Percentiles rank a stretch among this genome's conserved stretches.
These are phyloP conservation scores for Orchesellides sinensis DNA, from an alignment of 2,888 invertebrate species.

Conservation along the genomic window DNA sequence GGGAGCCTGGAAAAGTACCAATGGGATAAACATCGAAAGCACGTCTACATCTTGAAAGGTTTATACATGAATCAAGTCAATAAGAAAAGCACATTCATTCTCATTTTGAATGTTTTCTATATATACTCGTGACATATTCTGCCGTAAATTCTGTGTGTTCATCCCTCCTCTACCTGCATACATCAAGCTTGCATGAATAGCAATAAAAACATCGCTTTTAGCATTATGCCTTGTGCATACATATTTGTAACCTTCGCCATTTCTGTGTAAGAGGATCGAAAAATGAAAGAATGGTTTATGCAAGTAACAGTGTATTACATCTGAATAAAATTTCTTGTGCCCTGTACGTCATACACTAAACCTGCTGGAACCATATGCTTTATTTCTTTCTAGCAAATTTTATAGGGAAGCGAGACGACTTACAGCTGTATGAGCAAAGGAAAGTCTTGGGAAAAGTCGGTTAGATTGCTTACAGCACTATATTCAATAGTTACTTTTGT, in stretches of 20 bases:
- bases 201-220: no score
- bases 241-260: not conserved
- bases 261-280: not conserved
- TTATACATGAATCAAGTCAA: conserved; percentile 32
- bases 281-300: conserved; percentile 7
- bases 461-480: no score
- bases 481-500: not conserved
- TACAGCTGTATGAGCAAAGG: not conserved
- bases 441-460: not conserved
- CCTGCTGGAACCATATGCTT: not conserved
- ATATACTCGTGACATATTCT: conserved; percentile 20
- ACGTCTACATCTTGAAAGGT: conserved; percentile 10
- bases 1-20: not conserved
- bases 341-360: not conserved
- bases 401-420: no score
- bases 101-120: conserved; percentile 25
- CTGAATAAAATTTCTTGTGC: no score
- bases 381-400: no score
- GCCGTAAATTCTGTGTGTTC: conserved; percentile 4
- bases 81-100: conserved; percentile 26
- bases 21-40: not conserved
- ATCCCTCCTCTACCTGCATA: conserved; percentile 13
- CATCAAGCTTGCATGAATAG: not conserved
- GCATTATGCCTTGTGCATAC: not conserved
- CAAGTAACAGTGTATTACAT: not conserved